A percentile compares a stretch with the other conserved stretches of the same genome.
Evolutionary conservation across 2,113 vertebrate genomes (phyloP).

Genomic region (Lagopus leucura): DNA sequence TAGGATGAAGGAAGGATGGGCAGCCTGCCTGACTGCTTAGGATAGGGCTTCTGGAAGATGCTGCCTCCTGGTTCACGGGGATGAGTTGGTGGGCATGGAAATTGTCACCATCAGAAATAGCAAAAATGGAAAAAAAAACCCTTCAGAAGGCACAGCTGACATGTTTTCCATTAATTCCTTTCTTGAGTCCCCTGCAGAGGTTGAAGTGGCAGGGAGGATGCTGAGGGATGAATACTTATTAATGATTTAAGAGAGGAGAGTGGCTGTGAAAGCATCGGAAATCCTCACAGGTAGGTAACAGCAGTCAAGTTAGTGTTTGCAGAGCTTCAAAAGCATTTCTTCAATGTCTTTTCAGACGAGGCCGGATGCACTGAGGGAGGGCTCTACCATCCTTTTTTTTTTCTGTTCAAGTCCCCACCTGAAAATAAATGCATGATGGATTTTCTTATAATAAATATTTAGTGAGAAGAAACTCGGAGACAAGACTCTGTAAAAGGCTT

Average conservation of each 20-base stretch:
- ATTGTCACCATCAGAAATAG: background rate
- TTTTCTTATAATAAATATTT: slow-evolving; percentile 12
- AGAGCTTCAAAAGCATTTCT: background rate
- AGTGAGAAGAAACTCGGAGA: background rate
- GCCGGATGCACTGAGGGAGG: background rate
- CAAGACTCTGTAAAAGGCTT: background rate
- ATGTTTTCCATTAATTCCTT: background rate
- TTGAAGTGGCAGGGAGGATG: background rate
- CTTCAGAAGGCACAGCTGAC: background rate
- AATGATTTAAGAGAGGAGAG: background rate
- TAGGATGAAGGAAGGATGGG: fast-evolving
- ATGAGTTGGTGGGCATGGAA: background rate
- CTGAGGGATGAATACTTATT: background rate
- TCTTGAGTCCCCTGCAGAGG: background rate
- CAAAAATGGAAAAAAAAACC: background rate
- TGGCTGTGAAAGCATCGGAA: background rate
- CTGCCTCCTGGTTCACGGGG: background rate
- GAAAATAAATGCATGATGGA: background rate
- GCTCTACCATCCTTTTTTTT: background rate
- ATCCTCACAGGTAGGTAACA: background rate
- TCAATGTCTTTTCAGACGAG: slow-evolving; percentile 10
- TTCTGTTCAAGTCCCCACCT: background rate
- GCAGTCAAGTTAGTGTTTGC: slow-evolving; percentile 2
- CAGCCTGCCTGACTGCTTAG: background rate
- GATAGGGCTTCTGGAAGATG: background rate